These are phyloP conservation scores for Darevskia nairensis DNA, from an alignment of 2,797 vertebrate species.

Conservation along the genomic window DNA sequence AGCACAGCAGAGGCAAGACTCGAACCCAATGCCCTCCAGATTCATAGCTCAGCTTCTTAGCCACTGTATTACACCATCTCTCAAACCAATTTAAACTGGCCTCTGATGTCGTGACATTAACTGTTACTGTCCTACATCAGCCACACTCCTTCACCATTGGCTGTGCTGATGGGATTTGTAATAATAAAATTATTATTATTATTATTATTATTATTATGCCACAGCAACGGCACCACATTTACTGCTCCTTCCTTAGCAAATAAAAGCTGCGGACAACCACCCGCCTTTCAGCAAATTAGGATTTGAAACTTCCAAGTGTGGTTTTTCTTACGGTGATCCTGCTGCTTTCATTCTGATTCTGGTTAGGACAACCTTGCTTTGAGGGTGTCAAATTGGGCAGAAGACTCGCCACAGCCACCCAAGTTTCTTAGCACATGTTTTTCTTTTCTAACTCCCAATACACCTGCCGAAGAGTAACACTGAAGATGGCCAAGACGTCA, in stretches of 20 bases:
- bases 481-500: not conserved
- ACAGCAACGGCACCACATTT: too few relatives aligned
- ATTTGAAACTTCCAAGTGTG: not conserved
- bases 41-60: not conserved
- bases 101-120: too few relatives aligned
- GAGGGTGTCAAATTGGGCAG: not conserved
- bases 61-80: not conserved
- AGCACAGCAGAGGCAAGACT: not conserved
- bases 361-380: not conserved
- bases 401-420: not conserved
- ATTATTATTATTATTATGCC: too few relatives aligned
- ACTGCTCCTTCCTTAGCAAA: not conserved
- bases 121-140: too few relatives aligned
- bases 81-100: too few relatives aligned
- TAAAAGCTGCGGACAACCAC: not conserved
- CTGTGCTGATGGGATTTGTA: too few relatives aligned
- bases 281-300: too few relatives aligned
- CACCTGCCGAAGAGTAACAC: not conserved
- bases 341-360: not conserved
- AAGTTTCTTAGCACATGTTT: not conserved
- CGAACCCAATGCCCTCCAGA: not conserved
- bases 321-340: not conserved
- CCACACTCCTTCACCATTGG: too few relatives aligned
- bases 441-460: too few relatives aligned
- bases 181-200: too few relatives aligned